phyloP scores from a whole-genome alignment of 2,888 invertebrate species.

The Caenorhabditis wallacei region DNA sequence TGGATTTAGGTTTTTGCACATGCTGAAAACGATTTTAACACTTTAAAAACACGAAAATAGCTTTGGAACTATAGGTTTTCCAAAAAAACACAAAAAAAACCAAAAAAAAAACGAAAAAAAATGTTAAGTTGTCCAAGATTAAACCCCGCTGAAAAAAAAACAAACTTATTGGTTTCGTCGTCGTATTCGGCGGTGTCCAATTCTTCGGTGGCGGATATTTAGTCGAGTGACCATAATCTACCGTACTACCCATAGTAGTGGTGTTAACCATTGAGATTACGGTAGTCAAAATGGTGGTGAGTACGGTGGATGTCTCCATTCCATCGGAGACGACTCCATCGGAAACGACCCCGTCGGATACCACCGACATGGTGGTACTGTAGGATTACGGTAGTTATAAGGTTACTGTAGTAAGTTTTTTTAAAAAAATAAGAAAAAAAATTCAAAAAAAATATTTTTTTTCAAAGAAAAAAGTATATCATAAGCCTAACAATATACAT shows the following conservation, averaged over 20 bases:
- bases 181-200: conserved; percentile 61
- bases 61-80: too few species aligned
- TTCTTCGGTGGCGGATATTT: conserved; percentile 52
- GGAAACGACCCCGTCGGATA: conserved; percentile 44
- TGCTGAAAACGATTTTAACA: too few species aligned
- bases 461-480: too few species aligned
- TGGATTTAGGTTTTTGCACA: too few species aligned
- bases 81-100: too few species aligned
- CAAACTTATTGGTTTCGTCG: conserved; percentile 46
- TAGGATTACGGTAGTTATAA: neutral
- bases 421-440: neutral
- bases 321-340: conserved; percentile 40
- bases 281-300: conserved; percentile 46
- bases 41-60: too few species aligned
- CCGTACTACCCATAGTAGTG: neutral
- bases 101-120: too few species aligned
- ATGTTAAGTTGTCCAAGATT: too few species aligned
- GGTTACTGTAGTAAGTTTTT: neutral
- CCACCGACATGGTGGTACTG: conserved; percentile 32
- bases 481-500: too few species aligned
- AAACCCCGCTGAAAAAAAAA: too few species aligned
- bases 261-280: conserved; percentile 30
- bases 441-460: neutral
- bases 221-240: conserved; percentile 19
- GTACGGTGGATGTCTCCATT: conserved; percentile 41